Percentiles rank a stretch among this genome's conserved stretches.
Conservation (phyloP, 2,888 invertebrate species). For the Bibio marci region DNA sequence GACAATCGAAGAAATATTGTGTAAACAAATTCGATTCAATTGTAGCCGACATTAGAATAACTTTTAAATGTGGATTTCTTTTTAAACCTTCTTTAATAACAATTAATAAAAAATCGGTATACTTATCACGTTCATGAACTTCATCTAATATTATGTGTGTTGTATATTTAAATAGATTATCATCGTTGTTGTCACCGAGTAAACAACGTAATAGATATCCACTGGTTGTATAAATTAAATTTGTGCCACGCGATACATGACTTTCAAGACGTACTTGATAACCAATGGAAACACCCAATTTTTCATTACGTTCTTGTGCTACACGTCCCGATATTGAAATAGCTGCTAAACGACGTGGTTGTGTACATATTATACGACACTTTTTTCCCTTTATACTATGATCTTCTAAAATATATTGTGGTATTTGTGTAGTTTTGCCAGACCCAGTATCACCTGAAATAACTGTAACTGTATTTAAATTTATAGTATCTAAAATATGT, state of each 20-base stretch:
- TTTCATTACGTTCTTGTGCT: constrained; percentile 51
- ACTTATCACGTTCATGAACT: constrained; percentile 86
- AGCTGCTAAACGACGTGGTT: constrained; percentile 83
- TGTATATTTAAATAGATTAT: constrained; percentile 33
- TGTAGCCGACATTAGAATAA: constrained; percentile 91
- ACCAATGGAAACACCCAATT: constrained; percentile 54
- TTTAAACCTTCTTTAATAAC: constrained; percentile 60
- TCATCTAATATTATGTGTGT: constrained; percentile 88
- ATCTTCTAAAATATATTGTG: constrained; percentile 80
- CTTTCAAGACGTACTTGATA: constrained; percentile 87
- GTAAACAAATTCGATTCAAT: constrained; percentile 68
- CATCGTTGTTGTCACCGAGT: constrained; percentile 43
- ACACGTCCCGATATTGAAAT: constrained; percentile 78
- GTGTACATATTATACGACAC: constrained; percentile 80
- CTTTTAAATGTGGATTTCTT: constrained; percentile 50
- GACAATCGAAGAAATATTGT: constrained; percentile 68
- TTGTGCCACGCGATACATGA: constrained; percentile 42
- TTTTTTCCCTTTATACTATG: constrained; percentile 38
- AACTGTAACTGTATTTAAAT: constrained; percentile 50
- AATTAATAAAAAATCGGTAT: constrained; percentile 83
- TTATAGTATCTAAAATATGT: constrained; percentile 46
- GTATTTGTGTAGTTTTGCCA: constrained; percentile 91
- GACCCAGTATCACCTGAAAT: constrained; percentile 78
- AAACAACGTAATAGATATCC: constrained; percentile 51
- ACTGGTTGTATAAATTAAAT: constrained; percentile 20